A percentile compares a stretch with the other conserved stretches of the same genome.
phyloP scores from a whole-genome alignment of 64 coral and sea anemone genomes.

The Dendrophyllia cribrosa region DNA sequence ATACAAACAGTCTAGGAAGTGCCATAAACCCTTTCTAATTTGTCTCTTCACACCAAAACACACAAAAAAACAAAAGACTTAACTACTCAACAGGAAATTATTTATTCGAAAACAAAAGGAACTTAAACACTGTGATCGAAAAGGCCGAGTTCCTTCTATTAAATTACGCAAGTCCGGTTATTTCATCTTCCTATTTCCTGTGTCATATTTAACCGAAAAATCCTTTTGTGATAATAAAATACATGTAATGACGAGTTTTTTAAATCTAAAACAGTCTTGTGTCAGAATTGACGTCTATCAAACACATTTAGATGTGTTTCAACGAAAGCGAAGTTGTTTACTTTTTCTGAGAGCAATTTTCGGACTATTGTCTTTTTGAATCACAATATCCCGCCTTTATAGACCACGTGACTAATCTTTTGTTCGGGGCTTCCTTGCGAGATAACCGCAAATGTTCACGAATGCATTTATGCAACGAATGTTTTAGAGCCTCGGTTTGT shows the following conservation, averaged over 20 bases:
- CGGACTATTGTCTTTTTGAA: background rate
- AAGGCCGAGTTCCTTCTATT: too few species aligned
- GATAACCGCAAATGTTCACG: background rate
- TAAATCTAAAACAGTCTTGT: background rate
- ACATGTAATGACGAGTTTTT: background rate
- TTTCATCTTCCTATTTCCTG: too few species aligned
- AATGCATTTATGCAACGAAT: background rate
- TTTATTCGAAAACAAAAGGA: too few species aligned
- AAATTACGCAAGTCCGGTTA: too few species aligned
- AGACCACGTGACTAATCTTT: background rate
- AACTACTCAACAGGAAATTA: too few species aligned
- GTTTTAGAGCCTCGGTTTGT: background rate
- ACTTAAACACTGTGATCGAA: too few species aligned
- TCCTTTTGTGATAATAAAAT: too few species aligned
- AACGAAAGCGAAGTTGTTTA: background rate
- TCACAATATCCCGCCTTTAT: slow-evolving; percentile 4
- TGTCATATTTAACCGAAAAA: too few species aligned
- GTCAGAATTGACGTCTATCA: background rate
- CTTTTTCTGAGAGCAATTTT: background rate
- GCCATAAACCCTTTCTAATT: too few species aligned
- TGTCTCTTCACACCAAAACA: too few species aligned
- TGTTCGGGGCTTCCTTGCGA: background rate
- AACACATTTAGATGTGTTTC: background rate
- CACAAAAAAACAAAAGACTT: too few species aligned
- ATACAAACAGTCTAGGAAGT: too few species aligned